These are phyloP conservation scores for Hyphantria cunea DNA, from an alignment of 1,140 invertebrate species.

Conservation along the genomic window DNA sequence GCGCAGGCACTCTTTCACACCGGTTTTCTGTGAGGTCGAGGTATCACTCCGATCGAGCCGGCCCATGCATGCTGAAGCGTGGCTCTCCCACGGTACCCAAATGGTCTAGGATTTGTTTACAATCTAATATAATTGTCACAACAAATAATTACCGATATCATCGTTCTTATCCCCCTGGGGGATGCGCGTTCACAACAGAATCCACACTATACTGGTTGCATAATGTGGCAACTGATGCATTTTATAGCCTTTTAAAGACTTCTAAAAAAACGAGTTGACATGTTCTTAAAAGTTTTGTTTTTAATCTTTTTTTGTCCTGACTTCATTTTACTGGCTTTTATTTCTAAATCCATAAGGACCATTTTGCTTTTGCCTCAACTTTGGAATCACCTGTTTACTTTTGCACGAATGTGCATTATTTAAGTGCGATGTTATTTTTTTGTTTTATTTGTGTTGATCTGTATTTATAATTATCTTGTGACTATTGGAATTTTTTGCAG, in stretches of 20 bases:
- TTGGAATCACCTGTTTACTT: slow-evolving; percentile 7
- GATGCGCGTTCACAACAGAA: slow-evolving; percentile 47
- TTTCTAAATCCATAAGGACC: neutral
- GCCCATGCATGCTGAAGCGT: no score
- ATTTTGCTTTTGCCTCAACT: neutral
- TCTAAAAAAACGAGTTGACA: slow-evolving; percentile 66
- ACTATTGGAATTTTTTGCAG: no score
- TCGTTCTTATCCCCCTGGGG: slow-evolving; percentile 33
- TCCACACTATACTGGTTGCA: slow-evolving; percentile 54
- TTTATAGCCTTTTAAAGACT: slow-evolving; percentile 69
- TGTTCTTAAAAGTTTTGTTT: slow-evolving; percentile 38
- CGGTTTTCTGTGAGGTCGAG: no score
- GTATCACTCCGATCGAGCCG: no score
- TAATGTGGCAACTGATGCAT: slow-evolving; percentile 50
- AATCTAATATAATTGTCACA: no score
- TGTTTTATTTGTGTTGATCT: no score
- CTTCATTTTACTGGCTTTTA: neutral
- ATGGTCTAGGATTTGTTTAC: no score
- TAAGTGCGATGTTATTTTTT: no score
- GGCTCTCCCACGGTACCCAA: no score
- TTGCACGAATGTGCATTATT: slow-evolving; percentile 46
- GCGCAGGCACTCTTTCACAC: no score
- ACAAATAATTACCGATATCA: slow-evolving; percentile 75
- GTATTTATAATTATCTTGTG: no score
- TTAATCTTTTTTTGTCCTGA: slow-evolving; percentile 10